A percentile compares a stretch with the other conserved stretches of the same genome.
Evolutionary conservation across 1,140 invertebrate species (phyloP).

Genomic region (Pygmarrhopalites habei): DNA sequence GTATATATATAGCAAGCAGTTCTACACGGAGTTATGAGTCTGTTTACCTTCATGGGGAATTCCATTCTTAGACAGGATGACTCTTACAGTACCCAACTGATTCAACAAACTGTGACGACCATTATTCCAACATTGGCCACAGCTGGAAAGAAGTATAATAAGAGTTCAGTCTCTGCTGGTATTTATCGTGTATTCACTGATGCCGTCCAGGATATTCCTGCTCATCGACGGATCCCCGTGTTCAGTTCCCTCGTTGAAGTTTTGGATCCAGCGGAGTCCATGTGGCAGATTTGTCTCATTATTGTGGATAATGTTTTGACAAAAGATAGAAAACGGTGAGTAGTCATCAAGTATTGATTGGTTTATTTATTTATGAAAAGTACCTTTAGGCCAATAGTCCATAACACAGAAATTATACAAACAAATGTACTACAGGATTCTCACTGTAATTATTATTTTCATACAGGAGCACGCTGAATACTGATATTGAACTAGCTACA

Average conservation of each 20-base stretch:
- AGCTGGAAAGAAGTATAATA: constrained; percentile 29
- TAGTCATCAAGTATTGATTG: too few species aligned
- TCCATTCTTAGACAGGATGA: constrained; percentile 85
- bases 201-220: constrained; percentile 78
- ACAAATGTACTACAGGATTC: not conserved
- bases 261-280: constrained; percentile 58
- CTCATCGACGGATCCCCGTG: constrained; percentile 70
- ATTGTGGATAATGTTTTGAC: constrained; percentile 38
- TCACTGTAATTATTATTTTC: not conserved
- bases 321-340: constrained; percentile 35
- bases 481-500: constrained; percentile 30
- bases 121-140: constrained; percentile 75
- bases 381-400: too few species aligned
- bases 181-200: constrained; percentile 83
- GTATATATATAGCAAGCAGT: constrained; percentile 59
- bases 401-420: constrained; percentile 6
- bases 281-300: constrained; percentile 54
- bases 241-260: constrained; percentile 71
- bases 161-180: constrained; percentile 44
- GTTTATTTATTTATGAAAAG: too few species aligned
- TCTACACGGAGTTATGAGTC: constrained; percentile 82
- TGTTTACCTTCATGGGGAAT: constrained; percentile 92
- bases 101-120: constrained; percentile 79
- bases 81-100: constrained; percentile 87
- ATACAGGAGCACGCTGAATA: constrained; percentile 32